These are phyloP conservation scores for Phalloptychus januarius DNA, from an alignment of 2,797 vertebrate genomes.

Conservation along the genomic window DNA sequence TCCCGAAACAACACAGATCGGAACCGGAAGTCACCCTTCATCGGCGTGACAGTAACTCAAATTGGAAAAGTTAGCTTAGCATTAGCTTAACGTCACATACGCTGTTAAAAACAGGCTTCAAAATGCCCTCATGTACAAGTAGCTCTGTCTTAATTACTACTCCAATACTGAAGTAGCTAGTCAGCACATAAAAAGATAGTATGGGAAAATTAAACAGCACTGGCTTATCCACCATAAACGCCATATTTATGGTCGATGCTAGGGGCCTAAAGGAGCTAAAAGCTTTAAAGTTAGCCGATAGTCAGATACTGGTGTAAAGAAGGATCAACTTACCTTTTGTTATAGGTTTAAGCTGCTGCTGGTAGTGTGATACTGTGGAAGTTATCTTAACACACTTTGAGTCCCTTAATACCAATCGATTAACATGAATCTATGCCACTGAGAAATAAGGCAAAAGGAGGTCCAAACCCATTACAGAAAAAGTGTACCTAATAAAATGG, in stretches of 20 bases:
- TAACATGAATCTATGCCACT: neutral
- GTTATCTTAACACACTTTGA: neutral
- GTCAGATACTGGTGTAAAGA: neutral
- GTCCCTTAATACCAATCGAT: neutral
- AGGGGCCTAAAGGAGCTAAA: no score
- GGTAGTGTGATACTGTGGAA: neutral
- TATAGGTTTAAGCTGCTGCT: neutral
- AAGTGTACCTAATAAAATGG: neutral
- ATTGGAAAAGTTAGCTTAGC: no score
- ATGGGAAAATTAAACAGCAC: neutral
- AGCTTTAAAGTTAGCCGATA: no score
- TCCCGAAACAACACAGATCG: neutral
- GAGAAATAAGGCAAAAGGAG: neutral
- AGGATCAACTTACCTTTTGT: neutral
- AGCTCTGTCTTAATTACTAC: neutral
- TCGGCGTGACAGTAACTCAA: no score
- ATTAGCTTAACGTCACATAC: no score
- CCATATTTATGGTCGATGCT: no score
- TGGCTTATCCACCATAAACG: no score
- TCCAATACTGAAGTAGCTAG: neutral
- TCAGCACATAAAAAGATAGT: neutral
- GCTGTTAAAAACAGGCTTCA: neutral
- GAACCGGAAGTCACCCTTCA: neutral
- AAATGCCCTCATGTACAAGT: neutral
- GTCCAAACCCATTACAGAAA: neutral